Evolutionary conservation across 1,140 invertebrate genomes (phyloP).

Genomic region (Rhyacophila brunnea): DNA sequence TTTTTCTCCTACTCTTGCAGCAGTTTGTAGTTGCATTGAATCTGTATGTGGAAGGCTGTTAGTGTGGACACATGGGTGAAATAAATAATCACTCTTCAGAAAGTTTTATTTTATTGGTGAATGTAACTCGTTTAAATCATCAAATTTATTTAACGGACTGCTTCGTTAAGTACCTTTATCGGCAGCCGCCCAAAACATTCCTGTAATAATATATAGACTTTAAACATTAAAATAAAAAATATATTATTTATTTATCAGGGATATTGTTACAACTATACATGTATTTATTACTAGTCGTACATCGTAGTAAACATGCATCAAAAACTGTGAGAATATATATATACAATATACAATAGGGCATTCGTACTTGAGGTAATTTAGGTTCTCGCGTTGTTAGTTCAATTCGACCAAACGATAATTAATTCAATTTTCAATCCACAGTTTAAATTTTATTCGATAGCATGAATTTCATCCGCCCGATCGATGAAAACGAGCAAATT

Average conservation of each 20-base stretch:
- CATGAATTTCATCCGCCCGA: too few species aligned
- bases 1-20: too few species aligned
- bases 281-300: constrained; percentile 5
- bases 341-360: neutral
- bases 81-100: neutral
- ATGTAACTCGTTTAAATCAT: constrained; percentile 5
- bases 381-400: neutral
- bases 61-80: too few species aligned
- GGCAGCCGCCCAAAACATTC: constrained; percentile 1
- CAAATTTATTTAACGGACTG: neutral
- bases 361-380: constrained; percentile 4
- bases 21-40: too few species aligned
- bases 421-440: too few species aligned
- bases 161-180: constrained; percentile 3
- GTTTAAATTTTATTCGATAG: too few species aligned
- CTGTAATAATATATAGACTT: neutral
- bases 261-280: constrained; percentile 6
- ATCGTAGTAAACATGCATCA: constrained; percentile 7
- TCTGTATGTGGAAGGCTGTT: too few species aligned
- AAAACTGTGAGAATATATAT: constrained; percentile 2
- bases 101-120: constrained; percentile 2
- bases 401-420: too few species aligned
- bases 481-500: too few species aligned
- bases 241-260: constrained; percentile 7
- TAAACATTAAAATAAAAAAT: constrained; percentile 12